Percentiles rank a stretch among this genome's conserved stretches.
These are phyloP conservation scores for Salticus scenicus DNA, from an alignment of 2,888 invertebrate genomes.

Conservation along the genomic window DNA sequence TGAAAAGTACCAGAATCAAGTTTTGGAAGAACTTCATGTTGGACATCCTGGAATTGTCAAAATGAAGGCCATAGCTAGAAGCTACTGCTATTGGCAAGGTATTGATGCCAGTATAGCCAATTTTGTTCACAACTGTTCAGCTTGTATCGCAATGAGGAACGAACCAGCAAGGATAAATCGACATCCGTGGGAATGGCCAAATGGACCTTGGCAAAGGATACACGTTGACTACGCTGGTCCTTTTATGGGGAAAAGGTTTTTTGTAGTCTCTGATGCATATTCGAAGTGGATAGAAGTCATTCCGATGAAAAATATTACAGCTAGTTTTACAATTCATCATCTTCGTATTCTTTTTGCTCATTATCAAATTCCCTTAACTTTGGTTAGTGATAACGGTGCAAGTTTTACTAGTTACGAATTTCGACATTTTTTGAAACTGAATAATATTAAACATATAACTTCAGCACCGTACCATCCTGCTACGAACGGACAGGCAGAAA, in stretches of 20 bases:
- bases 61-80: conserved; percentile 41
- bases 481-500: no score
- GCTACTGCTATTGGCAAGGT: conserved; percentile 49
- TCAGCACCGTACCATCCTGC: no score
- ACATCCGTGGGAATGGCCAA: conserved; percentile 52
- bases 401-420: no score
- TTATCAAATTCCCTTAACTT: no score
- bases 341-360: no score
- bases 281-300: no score
- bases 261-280: no score
- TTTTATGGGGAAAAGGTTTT: conserved; percentile 72
- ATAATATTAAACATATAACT: no score
- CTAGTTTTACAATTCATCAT: no score
- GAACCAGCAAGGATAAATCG: conserved; percentile 49
- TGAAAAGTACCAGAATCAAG: conserved; percentile 51
- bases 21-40: conserved; percentile 51
- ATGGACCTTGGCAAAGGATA: conserved; percentile 74
- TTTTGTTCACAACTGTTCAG: conserved; percentile 50
- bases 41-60: conserved; percentile 46
- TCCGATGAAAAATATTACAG: no score
- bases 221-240: conserved; percentile 77
- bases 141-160: conserved; percentile 47
- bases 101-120: conserved; percentile 41
- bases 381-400: no score
- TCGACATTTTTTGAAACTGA: no score